These are phyloP conservation scores for Carettochelys insculpta DNA, from an alignment of 2,113 vertebrate species.

Conservation along the genomic window DNA sequence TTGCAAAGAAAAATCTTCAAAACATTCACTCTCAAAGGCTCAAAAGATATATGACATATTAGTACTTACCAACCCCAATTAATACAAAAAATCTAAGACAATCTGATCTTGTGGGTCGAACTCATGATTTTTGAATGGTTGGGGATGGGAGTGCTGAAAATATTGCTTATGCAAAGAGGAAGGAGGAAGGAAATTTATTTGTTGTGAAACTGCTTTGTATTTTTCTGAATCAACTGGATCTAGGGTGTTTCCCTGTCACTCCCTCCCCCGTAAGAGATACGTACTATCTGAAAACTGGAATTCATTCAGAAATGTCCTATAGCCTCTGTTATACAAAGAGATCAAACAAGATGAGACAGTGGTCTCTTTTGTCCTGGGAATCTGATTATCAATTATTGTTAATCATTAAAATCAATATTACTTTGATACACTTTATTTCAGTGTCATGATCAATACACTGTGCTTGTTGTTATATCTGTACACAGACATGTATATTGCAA, in stretches of 20 bases:
- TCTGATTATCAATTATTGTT: too few species aligned
- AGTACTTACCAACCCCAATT: not conserved
- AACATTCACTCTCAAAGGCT: not conserved
- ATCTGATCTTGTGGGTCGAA: not conserved
- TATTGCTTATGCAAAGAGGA: not conserved
- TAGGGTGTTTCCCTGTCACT: too few species aligned
- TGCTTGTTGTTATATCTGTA: not conserved
- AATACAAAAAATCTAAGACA: not conserved
- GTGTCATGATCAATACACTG: not conserved
- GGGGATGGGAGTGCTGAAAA: not conserved
- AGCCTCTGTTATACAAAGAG: not conserved
- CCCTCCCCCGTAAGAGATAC: too few species aligned
- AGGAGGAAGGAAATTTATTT: not conserved
- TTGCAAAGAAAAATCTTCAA: not conserved
- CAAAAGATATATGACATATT: not conserved
- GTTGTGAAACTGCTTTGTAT: not conserved
- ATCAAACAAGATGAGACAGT: too few species aligned
- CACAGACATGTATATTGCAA: not conserved
- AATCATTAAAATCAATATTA: too few species aligned
- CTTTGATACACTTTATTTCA: not conserved
- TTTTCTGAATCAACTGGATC: not conserved
- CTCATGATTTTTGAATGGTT: not conserved
- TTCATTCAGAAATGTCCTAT: not conserved
- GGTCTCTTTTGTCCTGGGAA: not conserved
- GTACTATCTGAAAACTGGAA: not conserved